Conservation (phyloP, 2,113 vertebrate genomes). For the Fulica atra region DNA sequence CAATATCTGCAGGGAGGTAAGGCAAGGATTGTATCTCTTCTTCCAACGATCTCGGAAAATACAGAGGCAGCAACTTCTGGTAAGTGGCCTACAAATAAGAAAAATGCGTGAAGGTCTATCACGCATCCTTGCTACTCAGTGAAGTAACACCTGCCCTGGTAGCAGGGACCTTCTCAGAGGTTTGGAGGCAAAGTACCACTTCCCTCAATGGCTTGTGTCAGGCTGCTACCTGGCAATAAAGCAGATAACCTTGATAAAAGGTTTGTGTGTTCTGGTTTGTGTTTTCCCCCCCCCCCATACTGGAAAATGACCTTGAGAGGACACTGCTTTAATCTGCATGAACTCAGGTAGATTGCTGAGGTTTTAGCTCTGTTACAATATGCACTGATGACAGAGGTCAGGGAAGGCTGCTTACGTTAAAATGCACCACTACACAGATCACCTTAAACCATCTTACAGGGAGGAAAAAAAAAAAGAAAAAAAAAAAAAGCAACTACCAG, state of each 20-base stretch:
- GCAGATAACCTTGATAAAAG: neutral
- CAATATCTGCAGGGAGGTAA: constrained; percentile 92
- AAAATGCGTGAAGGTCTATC: neutral
- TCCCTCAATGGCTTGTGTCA: neutral
- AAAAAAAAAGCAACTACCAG: neutral
- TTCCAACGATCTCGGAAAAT: constrained; percentile 89
- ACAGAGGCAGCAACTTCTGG: constrained; percentile 90
- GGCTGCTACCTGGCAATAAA: neutral
- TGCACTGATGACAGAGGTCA: rapidly evolving
- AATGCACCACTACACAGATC: neutral
- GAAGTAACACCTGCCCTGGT: neutral
- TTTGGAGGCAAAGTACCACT: neutral
- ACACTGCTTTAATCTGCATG: neutral
- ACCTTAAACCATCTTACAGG: neutral
- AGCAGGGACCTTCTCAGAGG: neutral
- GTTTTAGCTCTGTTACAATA: neutral
- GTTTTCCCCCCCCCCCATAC: too few relatives aligned
- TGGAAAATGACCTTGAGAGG: neutral
- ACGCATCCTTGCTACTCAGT: neutral
- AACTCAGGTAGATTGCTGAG: neutral
- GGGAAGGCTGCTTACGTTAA: neutral
- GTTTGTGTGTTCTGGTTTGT: neutral
- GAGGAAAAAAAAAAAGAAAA: neutral
- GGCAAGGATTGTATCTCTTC: constrained; percentile 85
- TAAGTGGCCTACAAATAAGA: constrained; percentile 81